Evolutionary conservation across 2,888 invertebrate genomes (phyloP).

Genomic region (Corbicula japonica): DNA sequence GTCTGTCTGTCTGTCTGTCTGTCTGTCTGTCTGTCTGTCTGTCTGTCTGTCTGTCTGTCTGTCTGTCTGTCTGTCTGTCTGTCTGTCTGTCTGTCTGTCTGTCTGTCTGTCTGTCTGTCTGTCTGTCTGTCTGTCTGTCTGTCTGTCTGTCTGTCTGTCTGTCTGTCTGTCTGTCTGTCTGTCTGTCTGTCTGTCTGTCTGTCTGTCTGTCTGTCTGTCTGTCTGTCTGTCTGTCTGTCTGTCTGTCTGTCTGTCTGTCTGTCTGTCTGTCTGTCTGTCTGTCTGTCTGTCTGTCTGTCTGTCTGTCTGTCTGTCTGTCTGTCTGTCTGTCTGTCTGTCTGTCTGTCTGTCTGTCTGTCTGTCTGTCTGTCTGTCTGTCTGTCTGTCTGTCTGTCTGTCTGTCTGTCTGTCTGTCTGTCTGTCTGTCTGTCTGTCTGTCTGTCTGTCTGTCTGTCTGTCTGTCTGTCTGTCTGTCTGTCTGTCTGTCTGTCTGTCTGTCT

Average conservation of each 20-base stretch:
- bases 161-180: slow-evolving; percentile 11
- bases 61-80: slow-evolving; percentile 11
- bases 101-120: slow-evolving; percentile 11
- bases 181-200: slow-evolving; percentile 11
- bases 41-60: slow-evolving; percentile 11
- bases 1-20: slow-evolving; percentile 11
- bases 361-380: slow-evolving; percentile 11
- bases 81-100: slow-evolving; percentile 11
- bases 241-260: slow-evolving; percentile 11
- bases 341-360: slow-evolving; percentile 11
- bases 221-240: slow-evolving; percentile 11
- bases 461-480: slow-evolving; percentile 11
- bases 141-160: slow-evolving; percentile 11
- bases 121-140: slow-evolving; percentile 11
- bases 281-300: slow-evolving; percentile 11
- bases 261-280: slow-evolving; percentile 11
- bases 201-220: slow-evolving; percentile 11
- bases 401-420: slow-evolving; percentile 11
- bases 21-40: slow-evolving; percentile 11
- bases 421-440: slow-evolving; percentile 11
- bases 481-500: slow-evolving; percentile 11
- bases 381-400: slow-evolving; percentile 11
- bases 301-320: slow-evolving; percentile 11
- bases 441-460: slow-evolving; percentile 11
- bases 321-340: slow-evolving; percentile 11